phyloP scores from a whole-genome alignment of 1,140 invertebrate genomes.

The Wiebesia pumilae region DNA sequence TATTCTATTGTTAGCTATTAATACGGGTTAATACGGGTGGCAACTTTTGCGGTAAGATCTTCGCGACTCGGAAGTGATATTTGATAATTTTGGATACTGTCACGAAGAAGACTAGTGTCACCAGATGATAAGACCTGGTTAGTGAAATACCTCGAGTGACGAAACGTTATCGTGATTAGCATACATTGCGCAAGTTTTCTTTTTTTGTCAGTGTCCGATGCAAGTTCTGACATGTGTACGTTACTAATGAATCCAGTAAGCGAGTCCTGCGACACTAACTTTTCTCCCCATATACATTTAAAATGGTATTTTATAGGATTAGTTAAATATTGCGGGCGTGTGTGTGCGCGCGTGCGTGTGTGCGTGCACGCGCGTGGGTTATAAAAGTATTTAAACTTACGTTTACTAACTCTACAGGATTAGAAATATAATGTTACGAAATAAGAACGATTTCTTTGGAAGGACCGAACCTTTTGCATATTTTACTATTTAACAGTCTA shows the following conservation, averaged over 20 bases:
- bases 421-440: no score
- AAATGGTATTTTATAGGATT: no score
- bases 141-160: neutral
- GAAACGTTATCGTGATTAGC: neutral
- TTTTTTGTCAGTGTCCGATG: neutral
- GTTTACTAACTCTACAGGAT: no score
- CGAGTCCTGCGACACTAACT: no score
- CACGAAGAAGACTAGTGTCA: neutral
- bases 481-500: no score
- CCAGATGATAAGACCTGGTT: neutral
- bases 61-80: neutral
- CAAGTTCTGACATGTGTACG: neutral
- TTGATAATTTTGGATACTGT: neutral
- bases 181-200: neutral
- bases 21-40: neutral
- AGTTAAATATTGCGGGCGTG: no score
- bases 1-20: neutral
- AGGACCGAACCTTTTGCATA: no score
- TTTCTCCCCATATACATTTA: no score
- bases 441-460: no score
- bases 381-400: no score
- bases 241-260: neutral
- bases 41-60: neutral
- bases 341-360: no score
- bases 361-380: no score